Evolutionary conservation across 1,140 invertebrate species (phyloP).

Genomic region (Sitobion miscanthi): DNA sequence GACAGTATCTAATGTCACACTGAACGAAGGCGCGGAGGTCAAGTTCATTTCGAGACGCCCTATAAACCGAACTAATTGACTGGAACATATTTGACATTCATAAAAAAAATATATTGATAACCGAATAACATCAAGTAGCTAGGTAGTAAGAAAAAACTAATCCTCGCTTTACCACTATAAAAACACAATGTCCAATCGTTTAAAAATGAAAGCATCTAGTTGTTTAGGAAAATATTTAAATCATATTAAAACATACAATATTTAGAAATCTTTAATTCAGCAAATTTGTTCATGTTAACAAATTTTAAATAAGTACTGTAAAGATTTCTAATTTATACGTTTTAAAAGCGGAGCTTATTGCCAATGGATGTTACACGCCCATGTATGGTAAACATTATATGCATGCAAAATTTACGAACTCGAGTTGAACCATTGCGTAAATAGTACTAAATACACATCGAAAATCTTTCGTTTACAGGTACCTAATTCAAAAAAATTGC

Average conservation of each 20-base stretch:
- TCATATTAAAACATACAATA: slow-evolving; percentile 3
- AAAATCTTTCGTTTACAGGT: not conserved
- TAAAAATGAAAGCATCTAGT: slow-evolving; percentile 13
- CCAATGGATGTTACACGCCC: not conserved
- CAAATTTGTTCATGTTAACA: not conserved
- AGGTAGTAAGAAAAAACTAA: not conserved
- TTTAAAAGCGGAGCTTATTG: not conserved
- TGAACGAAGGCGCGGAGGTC: not conserved
- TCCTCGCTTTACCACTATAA: not conserved
- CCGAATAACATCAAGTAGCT: not conserved
- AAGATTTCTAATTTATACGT: slow-evolving; percentile 34
- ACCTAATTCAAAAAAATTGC: not conserved
- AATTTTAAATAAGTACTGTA: too few relatives aligned
- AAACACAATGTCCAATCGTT: slow-evolving; percentile 2
- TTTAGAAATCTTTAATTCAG: not conserved
- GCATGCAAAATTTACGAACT: not conserved
- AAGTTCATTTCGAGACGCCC: slow-evolving; percentile 6
- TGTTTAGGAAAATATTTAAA: not conserved
- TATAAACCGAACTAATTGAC: slow-evolving; percentile 44
- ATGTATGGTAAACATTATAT: not conserved
- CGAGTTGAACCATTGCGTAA: not conserved
- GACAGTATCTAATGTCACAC: not conserved
- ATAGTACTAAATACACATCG: not conserved
- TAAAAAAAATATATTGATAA: not conserved
- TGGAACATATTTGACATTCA: slow-evolving; percentile 21